phyloP scores from a whole-genome alignment of 2,888 invertebrate genomes.

The Galerucella calmariensis region DNA sequence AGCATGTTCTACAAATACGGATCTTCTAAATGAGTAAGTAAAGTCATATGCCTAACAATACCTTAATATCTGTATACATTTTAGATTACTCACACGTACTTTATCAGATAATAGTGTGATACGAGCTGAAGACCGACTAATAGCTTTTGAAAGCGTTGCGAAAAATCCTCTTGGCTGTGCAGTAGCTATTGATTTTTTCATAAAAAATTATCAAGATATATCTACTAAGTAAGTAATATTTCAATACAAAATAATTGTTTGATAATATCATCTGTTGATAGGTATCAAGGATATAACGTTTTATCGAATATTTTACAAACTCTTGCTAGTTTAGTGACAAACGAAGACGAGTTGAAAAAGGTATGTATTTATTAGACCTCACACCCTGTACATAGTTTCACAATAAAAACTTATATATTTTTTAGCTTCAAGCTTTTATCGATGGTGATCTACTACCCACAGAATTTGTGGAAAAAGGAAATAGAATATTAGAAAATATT shows the following conservation, averaged over 20 bases:
- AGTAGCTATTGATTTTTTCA: slow-evolving; percentile 67
- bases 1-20: slow-evolving; percentile 72
- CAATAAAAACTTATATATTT: background rate
- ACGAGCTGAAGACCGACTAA: slow-evolving; percentile 64
- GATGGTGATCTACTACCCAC: background rate
- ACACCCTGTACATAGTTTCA: too few relatives aligned
- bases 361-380: slow-evolving; percentile 46
- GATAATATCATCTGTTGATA: slow-evolving; percentile 6
- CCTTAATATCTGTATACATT: background rate
- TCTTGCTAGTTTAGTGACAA: slow-evolving; percentile 56
- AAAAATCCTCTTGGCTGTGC: slow-evolving; percentile 63
- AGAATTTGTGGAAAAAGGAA: background rate
- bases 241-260: background rate
- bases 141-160: slow-evolving; percentile 44
- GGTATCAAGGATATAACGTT: slow-evolving; percentile 60
- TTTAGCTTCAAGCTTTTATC: background rate
- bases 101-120: slow-evolving; percentile 59
- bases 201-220: slow-evolving; percentile 57
- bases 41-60: background rate
- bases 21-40: slow-evolving; percentile 65
- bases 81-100: slow-evolving; percentile 48
- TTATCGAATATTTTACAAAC: slow-evolving; percentile 60
- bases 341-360: slow-evolving; percentile 49
- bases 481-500: background rate
- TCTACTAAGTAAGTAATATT: slow-evolving; percentile 36